These are phyloP conservation scores for Macrosiphum euphorbiae DNA, from an alignment of 2,888 invertebrate genomes.

Conservation along the genomic window DNA sequence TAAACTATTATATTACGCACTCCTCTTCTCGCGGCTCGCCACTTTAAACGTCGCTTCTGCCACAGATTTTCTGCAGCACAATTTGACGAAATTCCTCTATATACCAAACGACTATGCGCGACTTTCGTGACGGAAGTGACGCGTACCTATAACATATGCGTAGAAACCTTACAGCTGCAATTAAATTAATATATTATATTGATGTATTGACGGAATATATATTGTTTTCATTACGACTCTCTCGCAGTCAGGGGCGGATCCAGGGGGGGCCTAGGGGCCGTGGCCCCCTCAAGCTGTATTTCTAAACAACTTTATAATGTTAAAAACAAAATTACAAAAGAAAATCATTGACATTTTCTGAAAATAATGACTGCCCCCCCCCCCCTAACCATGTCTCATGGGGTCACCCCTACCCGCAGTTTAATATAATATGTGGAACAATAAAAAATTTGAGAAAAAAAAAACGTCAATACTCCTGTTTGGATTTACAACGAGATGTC, in stretches of 20 bases:
- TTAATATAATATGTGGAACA: neutral
- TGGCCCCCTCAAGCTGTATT: too few relatives aligned
- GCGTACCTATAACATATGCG: too few relatives aligned
- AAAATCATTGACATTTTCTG: too few relatives aligned
- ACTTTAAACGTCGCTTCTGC: neutral
- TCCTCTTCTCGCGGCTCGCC: neutral
- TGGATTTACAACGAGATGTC: neutral
- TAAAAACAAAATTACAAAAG: too few relatives aligned
- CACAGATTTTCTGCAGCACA: neutral
- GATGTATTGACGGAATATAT: too few relatives aligned
- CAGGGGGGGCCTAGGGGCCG: too few relatives aligned
- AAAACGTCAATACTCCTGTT: neutral
- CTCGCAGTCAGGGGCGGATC: neutral
- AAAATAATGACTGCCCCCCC: too few relatives aligned
- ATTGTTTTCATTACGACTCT: neutral
- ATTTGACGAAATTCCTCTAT: neutral
- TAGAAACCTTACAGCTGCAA: neutral
- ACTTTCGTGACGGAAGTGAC: neutral
- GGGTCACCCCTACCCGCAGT: too few relatives aligned
- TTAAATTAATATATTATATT: neutral
- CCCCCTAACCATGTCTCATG: too few relatives aligned
- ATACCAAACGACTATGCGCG: neutral
- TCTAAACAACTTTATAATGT: too few relatives aligned
- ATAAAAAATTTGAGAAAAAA: neutral
- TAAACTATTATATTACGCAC: neutral